Evolutionary conservation across 2,888 invertebrate species (phyloP).

Genomic region (Atherix ibis): DNA sequence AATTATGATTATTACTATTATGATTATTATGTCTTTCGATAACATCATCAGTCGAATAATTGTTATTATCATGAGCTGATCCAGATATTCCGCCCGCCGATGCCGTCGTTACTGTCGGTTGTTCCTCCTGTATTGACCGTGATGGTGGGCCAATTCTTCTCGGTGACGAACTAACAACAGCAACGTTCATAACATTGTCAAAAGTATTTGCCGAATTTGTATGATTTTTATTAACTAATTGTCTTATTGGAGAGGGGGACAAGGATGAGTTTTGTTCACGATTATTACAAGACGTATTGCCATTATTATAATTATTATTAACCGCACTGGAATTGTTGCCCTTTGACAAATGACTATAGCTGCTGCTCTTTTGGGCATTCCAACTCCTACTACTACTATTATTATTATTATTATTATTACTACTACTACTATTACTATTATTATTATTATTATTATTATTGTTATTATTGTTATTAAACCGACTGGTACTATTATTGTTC

Average conservation of each 20-base stretch:
- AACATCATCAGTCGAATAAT: background rate
- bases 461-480: conserved; percentile 5
- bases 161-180: background rate
- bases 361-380: background rate
- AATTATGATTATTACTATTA: background rate
- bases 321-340: background rate
- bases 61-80: background rate
- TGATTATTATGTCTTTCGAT: background rate
- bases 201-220: too few species aligned
- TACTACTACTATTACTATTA: conserved; percentile 14
- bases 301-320: too few species aligned
- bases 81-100: background rate
- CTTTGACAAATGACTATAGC: background rate
- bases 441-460: conserved; percentile 5
- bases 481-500: conserved; percentile 10
- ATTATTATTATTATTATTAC: background rate
- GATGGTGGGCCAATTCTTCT: background rate
- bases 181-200: too few species aligned
- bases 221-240: too few species aligned
- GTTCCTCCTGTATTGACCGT: too few species aligned
- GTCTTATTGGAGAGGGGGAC: too few species aligned
- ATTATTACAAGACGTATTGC: too few species aligned
- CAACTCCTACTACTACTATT: background rate
- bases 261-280: too few species aligned
- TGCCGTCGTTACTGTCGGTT: too few species aligned